Evolutionary conservation across 2,797 vertebrate species (phyloP).

Genomic region (Macropodus opercularis): DNA sequence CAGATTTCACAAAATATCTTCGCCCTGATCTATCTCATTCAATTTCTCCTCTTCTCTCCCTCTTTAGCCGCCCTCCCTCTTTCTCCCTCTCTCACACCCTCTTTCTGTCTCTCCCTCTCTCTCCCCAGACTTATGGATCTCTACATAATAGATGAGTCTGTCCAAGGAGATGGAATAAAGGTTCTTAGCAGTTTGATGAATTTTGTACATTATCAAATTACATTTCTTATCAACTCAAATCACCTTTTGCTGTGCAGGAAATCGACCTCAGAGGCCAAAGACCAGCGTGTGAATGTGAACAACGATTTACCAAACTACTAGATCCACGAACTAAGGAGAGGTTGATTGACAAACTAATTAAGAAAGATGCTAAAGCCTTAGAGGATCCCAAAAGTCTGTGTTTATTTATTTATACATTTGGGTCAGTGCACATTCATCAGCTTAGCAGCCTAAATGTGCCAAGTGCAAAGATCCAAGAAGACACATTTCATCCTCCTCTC

Average conservation of each 20-base stretch:
- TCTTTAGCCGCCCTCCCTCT: slow-evolving; percentile 10
- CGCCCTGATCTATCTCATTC: slow-evolving; percentile 61
- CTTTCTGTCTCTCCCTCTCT: slow-evolving; percentile 8
- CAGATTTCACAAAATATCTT: slow-evolving; percentile 67
- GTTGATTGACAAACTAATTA: slow-evolving; percentile 32
- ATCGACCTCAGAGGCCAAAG: slow-evolving; percentile 39
- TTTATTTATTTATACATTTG: neutral
- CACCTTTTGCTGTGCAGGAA: slow-evolving; percentile 22
- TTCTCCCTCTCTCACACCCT: slow-evolving; percentile 1
- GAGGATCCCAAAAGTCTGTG: neutral
- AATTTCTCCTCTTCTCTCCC: slow-evolving; percentile 32
- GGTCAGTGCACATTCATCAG: slow-evolving; percentile 28
- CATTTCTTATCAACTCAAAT: slow-evolving; percentile 67
- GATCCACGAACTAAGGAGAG: neutral
- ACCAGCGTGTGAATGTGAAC: slow-evolving; percentile 30
- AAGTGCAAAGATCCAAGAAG: neutral
- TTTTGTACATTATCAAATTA: slow-evolving; percentile 76
- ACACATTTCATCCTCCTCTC: neutral
- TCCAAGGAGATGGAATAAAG: slow-evolving; percentile 64
- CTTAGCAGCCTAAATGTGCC: slow-evolving; percentile 4
- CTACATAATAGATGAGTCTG: slow-evolving; percentile 76
- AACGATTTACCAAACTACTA: slow-evolving; percentile 29
- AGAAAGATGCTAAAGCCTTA: slow-evolving; percentile 20
- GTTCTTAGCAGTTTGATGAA: slow-evolving; percentile 68
- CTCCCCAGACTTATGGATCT: slow-evolving; percentile 63